Conservation (phyloP, 1,140 invertebrate genomes). For the Formica exsecta region DNA sequence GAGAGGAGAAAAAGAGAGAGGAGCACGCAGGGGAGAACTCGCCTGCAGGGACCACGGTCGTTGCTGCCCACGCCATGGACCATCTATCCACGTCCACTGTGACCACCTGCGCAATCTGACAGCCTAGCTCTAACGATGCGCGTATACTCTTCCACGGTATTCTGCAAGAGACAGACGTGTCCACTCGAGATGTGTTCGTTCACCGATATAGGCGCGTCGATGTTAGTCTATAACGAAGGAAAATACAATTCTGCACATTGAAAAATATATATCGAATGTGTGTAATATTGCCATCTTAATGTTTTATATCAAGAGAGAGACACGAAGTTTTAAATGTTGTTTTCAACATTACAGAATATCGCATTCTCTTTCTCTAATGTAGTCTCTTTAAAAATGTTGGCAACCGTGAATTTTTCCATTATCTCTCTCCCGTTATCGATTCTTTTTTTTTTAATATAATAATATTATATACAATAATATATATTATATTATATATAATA, state of each 20-base stretch:
- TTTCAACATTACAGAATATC: background rate
- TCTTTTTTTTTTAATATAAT: background rate
- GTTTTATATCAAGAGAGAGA: background rate
- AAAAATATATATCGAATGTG: background rate
- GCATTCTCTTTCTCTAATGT: background rate
- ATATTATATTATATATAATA: background rate
- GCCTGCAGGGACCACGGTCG: constrained; percentile 59
- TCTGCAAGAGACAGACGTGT: constrained; percentile 45
- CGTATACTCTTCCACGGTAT: constrained; percentile 53
- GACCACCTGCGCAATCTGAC: constrained; percentile 74
- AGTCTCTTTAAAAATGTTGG: background rate
- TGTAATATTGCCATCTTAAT: background rate
- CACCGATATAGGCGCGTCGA: background rate
- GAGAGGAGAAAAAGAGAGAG: background rate
- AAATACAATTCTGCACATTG: background rate
- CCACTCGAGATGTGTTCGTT: constrained; percentile 2
- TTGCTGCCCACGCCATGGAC: constrained; percentile 63
- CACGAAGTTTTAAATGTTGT: background rate
- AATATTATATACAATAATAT: background rate
- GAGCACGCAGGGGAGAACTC: constrained; percentile 36
- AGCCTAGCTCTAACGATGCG: constrained; percentile 77
- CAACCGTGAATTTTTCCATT: background rate
- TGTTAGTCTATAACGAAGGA: constrained; percentile 10
- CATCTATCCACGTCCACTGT: constrained; percentile 77
- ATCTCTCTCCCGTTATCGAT: background rate